Conservation (phyloP, 2,113 vertebrate genomes). For the Cariama cristata region DNA sequence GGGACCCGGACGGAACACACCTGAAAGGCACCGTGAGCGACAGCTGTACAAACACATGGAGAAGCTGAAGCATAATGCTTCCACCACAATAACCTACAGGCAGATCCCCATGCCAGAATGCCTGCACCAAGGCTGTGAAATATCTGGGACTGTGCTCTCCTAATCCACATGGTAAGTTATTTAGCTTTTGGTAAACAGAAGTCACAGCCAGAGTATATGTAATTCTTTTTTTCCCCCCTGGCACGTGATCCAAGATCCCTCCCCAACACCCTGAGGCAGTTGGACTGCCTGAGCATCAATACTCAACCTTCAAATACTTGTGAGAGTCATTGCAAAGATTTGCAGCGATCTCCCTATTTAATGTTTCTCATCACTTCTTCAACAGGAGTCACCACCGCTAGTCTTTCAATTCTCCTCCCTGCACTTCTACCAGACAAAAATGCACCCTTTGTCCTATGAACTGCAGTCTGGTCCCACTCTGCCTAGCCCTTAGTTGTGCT, state of each 20-base stretch:
- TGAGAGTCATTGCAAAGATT: not conserved
- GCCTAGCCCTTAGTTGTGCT: not conserved
- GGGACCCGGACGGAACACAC: not conserved
- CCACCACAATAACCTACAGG: not conserved
- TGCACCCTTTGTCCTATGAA: not conserved
- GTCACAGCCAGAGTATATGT: not conserved
- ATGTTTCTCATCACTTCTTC: not conserved
- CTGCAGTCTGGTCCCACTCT: not conserved
- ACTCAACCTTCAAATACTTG: not conserved
- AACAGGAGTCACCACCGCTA: not conserved
- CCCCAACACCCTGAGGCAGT: not conserved
- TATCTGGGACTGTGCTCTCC: not conserved
- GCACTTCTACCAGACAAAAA: not conserved
- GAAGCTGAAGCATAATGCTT: not conserved
- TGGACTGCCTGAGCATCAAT: not conserved
- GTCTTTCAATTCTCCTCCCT: not conserved
- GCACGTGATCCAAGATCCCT: not conserved
- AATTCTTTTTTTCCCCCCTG: not conserved
- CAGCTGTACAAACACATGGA: not conserved
- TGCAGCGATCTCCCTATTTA: not conserved
- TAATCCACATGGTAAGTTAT: rapidly evolving
- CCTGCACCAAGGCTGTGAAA: not conserved
- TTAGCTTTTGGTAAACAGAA: not conserved
- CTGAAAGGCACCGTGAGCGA: not conserved
- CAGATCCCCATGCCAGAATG: not conserved